Evolutionary conservation across 2,113 vertebrate species (phyloP), one percentile per base, ranked within the genome.

Genomic region (Tympanuchus pallidicinctus): DNA sequence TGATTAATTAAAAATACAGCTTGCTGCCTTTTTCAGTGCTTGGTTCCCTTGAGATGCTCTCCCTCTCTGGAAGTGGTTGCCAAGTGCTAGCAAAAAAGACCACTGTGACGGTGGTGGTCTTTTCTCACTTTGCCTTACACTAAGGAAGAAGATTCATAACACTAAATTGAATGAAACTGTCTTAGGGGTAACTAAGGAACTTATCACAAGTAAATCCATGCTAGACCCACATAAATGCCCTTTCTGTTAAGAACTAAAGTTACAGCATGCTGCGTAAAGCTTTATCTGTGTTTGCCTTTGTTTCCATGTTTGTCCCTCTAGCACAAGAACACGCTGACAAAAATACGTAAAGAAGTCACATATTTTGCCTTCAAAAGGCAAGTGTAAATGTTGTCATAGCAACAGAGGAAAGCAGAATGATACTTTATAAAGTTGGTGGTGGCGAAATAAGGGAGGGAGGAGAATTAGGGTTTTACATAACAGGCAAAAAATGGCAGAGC

Each of bases 341-440:
- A 94, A 80, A 57, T 81, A 27, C 76, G 61, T 86, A 71, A 94
- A 57, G 67, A 83, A 91, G 69, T 47, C 80, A 83, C 54, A 45
- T 54, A 90, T 88, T 90, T 94, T 90, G 79, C 86, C 83, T 96
- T 95, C 90, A 93, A 93, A 91, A 94, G 32, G 67, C 72, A 82
- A 89, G 84, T 87, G 86, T 90, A 91, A 92, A 86, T 91, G 95
- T 95, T 86, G 88, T 88, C 93, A 95, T 95, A 96, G 95, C 80
- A 96, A 96, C 95, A 72, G 10, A 64, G 65, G 81, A 94, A 96
- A 94, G 93, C 30, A 82, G 61, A 91, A 84, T 61, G 72, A 21
- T 84, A 88, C 82, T 90, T 94, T 86, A 65, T 34, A 82, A 84
- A 82, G 65, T 48, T 57, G 52, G 30, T 25, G 43, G 61, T 20